A percentile compares a stretch with the other conserved stretches of the same genome.
These are phyloP conservation scores for Synergus laeviventris DNA, from an alignment of 2,888 invertebrate genomes.

Conservation along the genomic window DNA sequence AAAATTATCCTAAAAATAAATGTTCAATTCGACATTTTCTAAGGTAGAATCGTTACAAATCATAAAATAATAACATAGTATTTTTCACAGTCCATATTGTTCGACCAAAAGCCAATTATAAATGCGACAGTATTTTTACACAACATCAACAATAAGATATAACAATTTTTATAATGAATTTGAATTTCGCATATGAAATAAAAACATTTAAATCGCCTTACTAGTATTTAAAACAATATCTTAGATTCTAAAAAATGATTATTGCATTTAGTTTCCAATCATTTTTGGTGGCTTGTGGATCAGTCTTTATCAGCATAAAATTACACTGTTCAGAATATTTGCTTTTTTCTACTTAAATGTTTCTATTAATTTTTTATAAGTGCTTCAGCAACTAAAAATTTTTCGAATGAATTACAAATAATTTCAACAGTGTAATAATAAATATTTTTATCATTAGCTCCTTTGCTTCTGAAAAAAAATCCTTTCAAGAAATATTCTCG, in stretches of 20 bases:
- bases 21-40: background rate
- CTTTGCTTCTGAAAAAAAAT: background rate
- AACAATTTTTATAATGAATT: background rate
- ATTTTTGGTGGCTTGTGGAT: slow-evolving; percentile 53
- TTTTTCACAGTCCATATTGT: background rate
- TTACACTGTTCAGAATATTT: background rate
- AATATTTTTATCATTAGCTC: background rate
- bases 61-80: background rate
- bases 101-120: background rate
- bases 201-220: background rate
- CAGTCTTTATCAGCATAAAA: slow-evolving; percentile 44
- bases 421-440: background rate
- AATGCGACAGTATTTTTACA: background rate
- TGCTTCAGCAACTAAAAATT: background rate
- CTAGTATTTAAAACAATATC: background rate
- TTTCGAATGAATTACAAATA: background rate
- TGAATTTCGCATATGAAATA: background rate
- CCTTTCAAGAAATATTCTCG: background rate
- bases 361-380: background rate
- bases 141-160: background rate
- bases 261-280: background rate
- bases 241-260: background rate
- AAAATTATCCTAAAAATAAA: background rate
- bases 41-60: background rate
- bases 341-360: background rate